Percentiles rank a stretch among this genome's conserved stretches.
Conservation (phyloP, 1,140 invertebrate genomes). For the Neodiprion pinetum region DNA sequence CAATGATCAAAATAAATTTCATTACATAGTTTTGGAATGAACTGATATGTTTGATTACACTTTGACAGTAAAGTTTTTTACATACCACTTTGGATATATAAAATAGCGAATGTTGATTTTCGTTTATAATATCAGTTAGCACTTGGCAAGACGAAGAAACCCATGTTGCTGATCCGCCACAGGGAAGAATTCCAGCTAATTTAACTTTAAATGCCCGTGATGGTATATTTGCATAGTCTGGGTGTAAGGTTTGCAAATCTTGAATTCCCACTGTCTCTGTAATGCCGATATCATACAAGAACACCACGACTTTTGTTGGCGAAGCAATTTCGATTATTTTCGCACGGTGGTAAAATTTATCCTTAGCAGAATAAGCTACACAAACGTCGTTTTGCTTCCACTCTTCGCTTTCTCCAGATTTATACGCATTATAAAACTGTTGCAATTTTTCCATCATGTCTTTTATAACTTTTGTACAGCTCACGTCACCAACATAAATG, state of each 20-base stretch:
- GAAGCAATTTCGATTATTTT: slow-evolving; percentile 54
- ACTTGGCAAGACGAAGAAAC: slow-evolving; percentile 60
- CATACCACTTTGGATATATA: slow-evolving; percentile 52
- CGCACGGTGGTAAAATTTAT: slow-evolving; percentile 63
- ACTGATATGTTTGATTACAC: not conserved
- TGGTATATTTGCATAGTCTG: slow-evolving; percentile 52
- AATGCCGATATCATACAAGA: slow-evolving; percentile 63
- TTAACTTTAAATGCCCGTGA: slow-evolving; percentile 64
- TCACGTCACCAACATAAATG: slow-evolving; percentile 60
- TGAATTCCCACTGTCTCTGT: slow-evolving; percentile 53
- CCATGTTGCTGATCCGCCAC: slow-evolving; percentile 62
- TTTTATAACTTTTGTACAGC: slow-evolving; percentile 50
- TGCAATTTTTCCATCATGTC: slow-evolving; percentile 58
- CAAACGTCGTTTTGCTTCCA: slow-evolving; percentile 60
- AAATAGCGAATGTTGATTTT: slow-evolving; percentile 45
- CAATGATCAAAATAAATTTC: slow-evolving; percentile 40
- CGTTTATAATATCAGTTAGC: slow-evolving; percentile 60
- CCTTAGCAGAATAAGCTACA: slow-evolving; percentile 55
- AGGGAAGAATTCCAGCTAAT: slow-evolving; percentile 63
- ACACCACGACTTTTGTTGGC: slow-evolving; percentile 50
- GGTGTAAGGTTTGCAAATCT: slow-evolving; percentile 53
- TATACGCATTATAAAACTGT: slow-evolving; percentile 56
- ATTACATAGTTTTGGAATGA: not conserved
- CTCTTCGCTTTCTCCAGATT: slow-evolving; percentile 35
- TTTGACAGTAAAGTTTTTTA: not conserved